Conservation (phyloP, 2,797 vertebrate genomes). For the Aulostomus chinensis region DNA sequence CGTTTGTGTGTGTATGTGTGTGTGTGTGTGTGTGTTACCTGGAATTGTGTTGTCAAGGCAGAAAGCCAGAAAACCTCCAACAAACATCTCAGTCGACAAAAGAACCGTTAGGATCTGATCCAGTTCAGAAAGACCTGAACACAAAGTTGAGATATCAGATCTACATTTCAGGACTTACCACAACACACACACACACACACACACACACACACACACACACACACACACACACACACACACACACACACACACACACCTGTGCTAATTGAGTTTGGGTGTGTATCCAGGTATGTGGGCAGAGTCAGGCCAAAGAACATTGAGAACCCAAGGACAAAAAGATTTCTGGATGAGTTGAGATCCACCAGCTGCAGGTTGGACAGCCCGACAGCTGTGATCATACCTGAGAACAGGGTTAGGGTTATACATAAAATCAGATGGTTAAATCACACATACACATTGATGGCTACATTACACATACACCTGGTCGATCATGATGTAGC, state of each 20-base stretch:
- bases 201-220: no score
- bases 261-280: constrained; percentile 83
- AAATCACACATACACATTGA: no score
- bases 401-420: no score
- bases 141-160: no score
- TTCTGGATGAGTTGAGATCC: constrained; percentile 95
- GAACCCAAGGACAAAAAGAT: constrained; percentile 95
- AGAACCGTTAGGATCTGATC: constrained; percentile 96
- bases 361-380: constrained; percentile 95
- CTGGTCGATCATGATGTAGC: no score
- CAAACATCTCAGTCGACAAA: constrained; percentile 97
- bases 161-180: no score
- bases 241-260: constrained; percentile 80
- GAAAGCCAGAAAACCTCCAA: constrained; percentile 93
- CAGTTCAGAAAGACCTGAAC: constrained; percentile 88
- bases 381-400: constrained; percentile 97
- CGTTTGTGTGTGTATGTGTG: no score
- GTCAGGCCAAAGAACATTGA: constrained; percentile 95
- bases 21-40: constrained; percentile 75
- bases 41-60: constrained; percentile 95
- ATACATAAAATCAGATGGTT: no score
- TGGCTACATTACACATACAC: no score
- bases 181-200: no score
- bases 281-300: constrained; percentile 89
- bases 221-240: constrained; percentile 17